Evolutionary conservation across 1,140 invertebrate species (phyloP).

Genomic region (Eupeodes corollae): DNA sequence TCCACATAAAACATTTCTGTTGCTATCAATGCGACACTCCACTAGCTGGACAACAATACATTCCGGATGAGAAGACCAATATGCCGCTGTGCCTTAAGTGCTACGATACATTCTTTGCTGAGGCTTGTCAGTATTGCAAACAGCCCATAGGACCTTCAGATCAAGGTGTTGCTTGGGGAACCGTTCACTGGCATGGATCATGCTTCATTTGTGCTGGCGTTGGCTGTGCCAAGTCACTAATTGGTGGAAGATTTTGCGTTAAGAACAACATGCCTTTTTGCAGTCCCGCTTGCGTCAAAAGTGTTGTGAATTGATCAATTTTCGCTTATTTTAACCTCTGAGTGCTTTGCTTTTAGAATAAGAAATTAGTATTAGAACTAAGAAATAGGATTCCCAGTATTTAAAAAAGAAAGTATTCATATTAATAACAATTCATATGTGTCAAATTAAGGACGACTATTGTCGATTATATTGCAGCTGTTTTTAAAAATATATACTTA

Average conservation of each 20-base stretch:
- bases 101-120: slow-evolving; percentile 64
- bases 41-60: slow-evolving; percentile 67
- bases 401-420: too few species aligned
- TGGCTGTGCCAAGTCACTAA: slow-evolving; percentile 57
- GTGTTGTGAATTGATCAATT: slow-evolving; percentile 18
- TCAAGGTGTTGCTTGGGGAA: slow-evolving; percentile 60
- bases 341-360: too few species aligned
- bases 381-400: too few species aligned
- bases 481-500: too few species aligned
- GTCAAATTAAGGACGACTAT: too few species aligned
- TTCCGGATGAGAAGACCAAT: slow-evolving; percentile 60
- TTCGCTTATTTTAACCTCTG: background rate
- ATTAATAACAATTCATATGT: too few species aligned
- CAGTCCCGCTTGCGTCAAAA: slow-evolving; percentile 46
- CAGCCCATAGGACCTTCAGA: slow-evolving; percentile 62
- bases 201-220: slow-evolving; percentile 64
- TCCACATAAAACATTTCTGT: slow-evolving; percentile 80
- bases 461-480: too few species aligned
- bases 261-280: slow-evolving; percentile 59
- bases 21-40: slow-evolving; percentile 75
- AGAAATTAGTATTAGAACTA: too few species aligned
- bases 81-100: slow-evolving; percentile 68
- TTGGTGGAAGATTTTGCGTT: slow-evolving; percentile 53
- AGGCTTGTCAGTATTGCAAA: slow-evolving; percentile 59
- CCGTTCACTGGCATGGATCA: slow-evolving; percentile 66